Evolutionary conservation across 2,797 vertebrate species (phyloP).

Genomic region (Anisognathus igniventris): DNA sequence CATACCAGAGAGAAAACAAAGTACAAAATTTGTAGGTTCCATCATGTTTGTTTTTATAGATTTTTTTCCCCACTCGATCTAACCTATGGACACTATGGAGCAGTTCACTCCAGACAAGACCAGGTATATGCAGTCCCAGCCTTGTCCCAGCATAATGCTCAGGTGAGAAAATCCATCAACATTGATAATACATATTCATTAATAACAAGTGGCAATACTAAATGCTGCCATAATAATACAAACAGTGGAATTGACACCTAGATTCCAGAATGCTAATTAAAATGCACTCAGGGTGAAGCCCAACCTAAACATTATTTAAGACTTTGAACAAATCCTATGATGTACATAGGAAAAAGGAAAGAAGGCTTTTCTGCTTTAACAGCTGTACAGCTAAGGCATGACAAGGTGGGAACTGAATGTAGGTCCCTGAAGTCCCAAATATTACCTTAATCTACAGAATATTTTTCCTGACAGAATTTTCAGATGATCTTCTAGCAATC

Average conservation of each 20-base stretch:
- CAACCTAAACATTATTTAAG: background rate
- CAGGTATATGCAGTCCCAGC: background rate
- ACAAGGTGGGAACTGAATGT: background rate
- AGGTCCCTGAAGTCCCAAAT: background rate
- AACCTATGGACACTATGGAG: background rate
- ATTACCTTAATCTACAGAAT: background rate
- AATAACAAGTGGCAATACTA: background rate
- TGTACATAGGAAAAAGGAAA: accelerated
- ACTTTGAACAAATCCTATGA: background rate
- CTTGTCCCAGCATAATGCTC: background rate
- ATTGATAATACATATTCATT: no score
- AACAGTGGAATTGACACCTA: background rate
- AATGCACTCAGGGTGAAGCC: background rate
- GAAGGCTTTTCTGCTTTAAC: background rate
- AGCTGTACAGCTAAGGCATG: background rate
- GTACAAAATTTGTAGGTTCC: background rate
- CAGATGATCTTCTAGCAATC: background rate
- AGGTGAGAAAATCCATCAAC: background rate
- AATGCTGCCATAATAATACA: background rate
- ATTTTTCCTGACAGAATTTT: background rate
- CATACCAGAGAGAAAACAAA: background rate
- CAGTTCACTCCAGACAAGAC: background rate
- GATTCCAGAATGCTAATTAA: background rate
- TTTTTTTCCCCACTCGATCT: background rate
- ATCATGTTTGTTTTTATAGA: background rate